These are phyloP conservation scores for Hypomecis atomaria DNA, from an alignment of 2,888 invertebrate genomes.

Conservation along the genomic window DNA sequence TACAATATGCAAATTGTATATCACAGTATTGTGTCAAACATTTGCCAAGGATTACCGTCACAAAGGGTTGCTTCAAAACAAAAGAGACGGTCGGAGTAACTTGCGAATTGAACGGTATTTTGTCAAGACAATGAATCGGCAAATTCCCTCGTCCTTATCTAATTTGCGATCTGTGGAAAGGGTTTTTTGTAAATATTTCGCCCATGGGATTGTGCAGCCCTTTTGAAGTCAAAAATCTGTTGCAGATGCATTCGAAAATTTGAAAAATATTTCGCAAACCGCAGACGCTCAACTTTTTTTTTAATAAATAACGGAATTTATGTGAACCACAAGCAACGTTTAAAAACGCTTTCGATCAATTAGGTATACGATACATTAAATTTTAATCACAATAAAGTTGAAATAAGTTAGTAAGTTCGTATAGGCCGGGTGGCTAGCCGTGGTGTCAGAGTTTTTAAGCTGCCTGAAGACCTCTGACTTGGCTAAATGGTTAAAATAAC, in stretches of 20 bases:
- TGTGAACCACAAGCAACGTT: no score
- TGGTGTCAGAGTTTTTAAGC: no score
- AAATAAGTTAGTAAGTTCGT: no score
- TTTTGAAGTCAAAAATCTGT: constrained; percentile 7
- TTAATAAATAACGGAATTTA: no score
- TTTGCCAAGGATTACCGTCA: constrained; percentile 54
- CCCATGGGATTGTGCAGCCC: constrained; percentile 23
- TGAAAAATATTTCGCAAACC: no score
- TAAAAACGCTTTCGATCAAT: no score
- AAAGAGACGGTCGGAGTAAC: constrained; percentile 39
- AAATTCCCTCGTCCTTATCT: constrained; percentile 39
- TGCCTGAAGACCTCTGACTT: no score
- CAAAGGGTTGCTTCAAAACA: constrained; percentile 48
- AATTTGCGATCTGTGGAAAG: constrained; percentile 35
- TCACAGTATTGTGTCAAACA: constrained; percentile 47
- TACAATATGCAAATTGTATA: constrained; percentile 54
- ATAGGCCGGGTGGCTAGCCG: no score
- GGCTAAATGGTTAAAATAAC: no score
- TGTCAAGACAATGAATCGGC: constrained; percentile 42
- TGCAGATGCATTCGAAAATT: constrained; percentile 8
- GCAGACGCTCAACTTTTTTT: no score
- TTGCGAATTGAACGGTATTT: constrained; percentile 49
- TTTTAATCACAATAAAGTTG: no score
- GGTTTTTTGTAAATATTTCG: constrained; percentile 21
- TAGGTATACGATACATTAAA: no score